phyloP scores from a whole-genome alignment of 2,888 invertebrate genomes.

The Spilosoma lubricipeda region DNA sequence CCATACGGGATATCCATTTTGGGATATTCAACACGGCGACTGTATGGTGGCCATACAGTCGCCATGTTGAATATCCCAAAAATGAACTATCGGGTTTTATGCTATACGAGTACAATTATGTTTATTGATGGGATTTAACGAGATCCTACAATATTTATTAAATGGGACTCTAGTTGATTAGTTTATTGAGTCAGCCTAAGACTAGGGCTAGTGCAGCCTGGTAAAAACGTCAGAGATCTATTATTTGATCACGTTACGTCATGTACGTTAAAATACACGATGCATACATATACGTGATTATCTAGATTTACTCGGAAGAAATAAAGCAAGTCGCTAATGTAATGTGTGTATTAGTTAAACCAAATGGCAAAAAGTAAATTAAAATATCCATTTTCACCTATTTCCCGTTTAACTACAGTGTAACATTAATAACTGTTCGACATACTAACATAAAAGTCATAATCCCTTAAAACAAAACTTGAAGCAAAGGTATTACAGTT shows the following conservation, averaged over 20 bases:
- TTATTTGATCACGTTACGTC: too few species aligned
- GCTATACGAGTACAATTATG: not conserved
- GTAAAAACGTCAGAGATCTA: not conserved
- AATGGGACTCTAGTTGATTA: too few species aligned
- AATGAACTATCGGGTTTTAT: not conserved
- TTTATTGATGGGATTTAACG: not conserved
- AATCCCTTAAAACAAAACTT: conserved; percentile 39
- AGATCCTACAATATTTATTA: not conserved
- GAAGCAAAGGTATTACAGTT: conserved; percentile 45
- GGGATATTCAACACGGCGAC: too few species aligned
- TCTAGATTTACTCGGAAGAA: too few species aligned
- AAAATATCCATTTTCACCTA: not conserved
- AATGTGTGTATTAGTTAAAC: too few species aligned
- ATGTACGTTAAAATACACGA: too few species aligned
- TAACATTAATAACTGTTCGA: conserved; percentile 15
- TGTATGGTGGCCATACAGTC: too few species aligned
- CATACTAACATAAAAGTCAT: conserved; percentile 27
- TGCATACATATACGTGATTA: too few species aligned
- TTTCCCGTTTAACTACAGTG: not conserved
- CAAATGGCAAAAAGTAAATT: not conserved
- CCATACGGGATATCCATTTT: too few species aligned
- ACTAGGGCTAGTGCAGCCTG: not conserved
- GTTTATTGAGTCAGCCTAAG: too few species aligned
- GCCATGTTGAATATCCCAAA: not conserved
- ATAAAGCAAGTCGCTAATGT: not conserved